Evolutionary conservation across 2,888 invertebrate genomes (phyloP), one percentile per base, ranked within the genome.

Genomic region (Parnassius mnemosyne): DNA sequence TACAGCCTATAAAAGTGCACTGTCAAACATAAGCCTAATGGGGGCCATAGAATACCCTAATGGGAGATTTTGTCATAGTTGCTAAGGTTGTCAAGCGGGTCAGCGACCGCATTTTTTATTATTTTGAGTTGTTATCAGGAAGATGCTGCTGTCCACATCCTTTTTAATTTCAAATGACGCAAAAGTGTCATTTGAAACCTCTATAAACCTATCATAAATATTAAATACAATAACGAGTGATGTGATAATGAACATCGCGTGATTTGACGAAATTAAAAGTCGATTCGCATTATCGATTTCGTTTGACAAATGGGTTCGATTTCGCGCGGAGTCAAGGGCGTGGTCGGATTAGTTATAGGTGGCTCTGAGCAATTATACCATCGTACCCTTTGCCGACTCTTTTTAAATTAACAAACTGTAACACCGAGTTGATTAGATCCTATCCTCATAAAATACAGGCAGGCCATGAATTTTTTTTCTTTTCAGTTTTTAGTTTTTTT

Each of bases 261-360:
- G 63, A 49, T 41, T 10, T 25, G 11, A 12, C 44, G 44, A 44
- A 16, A 57, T 60, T 57, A 56, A 49, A 43, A 46, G 51, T 56
- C 53, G 56, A 59, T 55, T 50, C 49, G 10, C 43, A 50, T 54
- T 49, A 55, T 55, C 63, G 59, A 52, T 59, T 52, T 34, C 44
- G 52, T 47, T 52, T 81, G 86, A 87, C 85, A 87, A 87, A 88
- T 84, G 81, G 55, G 76, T 77, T 75, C 76, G 77, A 72, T 70
- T 59, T 57, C 63, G 59, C 59, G 57, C 69, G 69, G 52, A 61
- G 63, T 10, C 53, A 71, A 71, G 74, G 82, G 85, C 83, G 83
- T 79, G 78, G 69, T 71, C 71, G 75, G 78, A 84, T 86, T 85
- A 85, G 81, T 83, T 85, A 84, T 84, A 81, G 80, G 81, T 84